Base-by-base conservation (phyloP, 2,888 invertebrate species). In the Phyllotreta striolata region DNA sequence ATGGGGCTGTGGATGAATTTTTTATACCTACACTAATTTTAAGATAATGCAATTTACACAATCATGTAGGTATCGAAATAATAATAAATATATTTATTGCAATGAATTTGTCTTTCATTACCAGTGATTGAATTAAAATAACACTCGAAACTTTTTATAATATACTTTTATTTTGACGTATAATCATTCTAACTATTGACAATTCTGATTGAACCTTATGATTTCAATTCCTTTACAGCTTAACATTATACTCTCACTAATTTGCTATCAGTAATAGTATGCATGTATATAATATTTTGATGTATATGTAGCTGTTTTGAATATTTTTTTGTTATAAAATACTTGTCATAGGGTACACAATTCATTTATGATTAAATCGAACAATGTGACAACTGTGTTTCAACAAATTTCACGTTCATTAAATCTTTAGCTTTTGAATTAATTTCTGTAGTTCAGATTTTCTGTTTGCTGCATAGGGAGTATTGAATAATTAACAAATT, bases 1-100 rank as follows among this genome's bases (percentile, higher is more conserved):
- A 73, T 71, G 75, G 73, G 76, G 76, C 76, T 76, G 75, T 77
- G 77, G 75, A 75, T 66, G 70, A 72, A 64, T 74, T 75, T 24
- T 24, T 75, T 75, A 73, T 76, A 73, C 70, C 68, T 72, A 73
- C 70, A 74, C 69, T 72, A 70, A 68, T 61, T 71, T 70, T 70
- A 73, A 72, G 69, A 71, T 71, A 74, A 70, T 66, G 70, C 75
- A 74, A 73, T 73, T 73, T 73, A 75, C 73, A 76, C 76, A 76
- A 75, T 76, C 76, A 76, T 72, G 72, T 76, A 75, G 72, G 68
- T 69, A 70, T 57, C 70, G 72, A 67, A 72, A 74, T 71, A 74
- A 3, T 24, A 24, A 67, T 70, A 67, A 63, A 69, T 72, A 67
- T 70, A 71, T 72, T 72, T 73, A 73, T 73, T 70, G 69, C 65